A percentile compares a stretch with the other conserved stretches of the same genome.
Evolutionary conservation across 2,888 invertebrate genomes (phyloP).

Genomic region (Agrilus biguttatus): DNA sequence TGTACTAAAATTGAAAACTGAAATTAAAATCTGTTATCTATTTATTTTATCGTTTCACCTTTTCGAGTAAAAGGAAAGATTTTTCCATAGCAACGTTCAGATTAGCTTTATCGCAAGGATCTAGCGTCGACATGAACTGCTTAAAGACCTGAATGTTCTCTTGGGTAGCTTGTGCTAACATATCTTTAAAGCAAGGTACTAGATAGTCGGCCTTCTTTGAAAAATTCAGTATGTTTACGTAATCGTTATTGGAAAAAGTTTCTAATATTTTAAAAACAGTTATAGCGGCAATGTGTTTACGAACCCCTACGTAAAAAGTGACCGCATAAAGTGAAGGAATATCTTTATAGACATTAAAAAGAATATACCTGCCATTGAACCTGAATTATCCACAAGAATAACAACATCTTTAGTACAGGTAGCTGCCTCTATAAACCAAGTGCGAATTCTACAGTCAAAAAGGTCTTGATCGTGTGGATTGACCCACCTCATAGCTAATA

Average conservation of each 20-base stretch:
- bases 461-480: conserved; percentile 45
- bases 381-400: conserved; percentile 87
- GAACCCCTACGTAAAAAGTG: conserved; percentile 20
- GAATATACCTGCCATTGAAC: conserved; percentile 81
- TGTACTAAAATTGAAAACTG: conserved; percentile 18
- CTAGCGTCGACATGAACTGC: conserved; percentile 48
- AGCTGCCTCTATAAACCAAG: conserved; percentile 96
- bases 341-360: conserved; percentile 25
- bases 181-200: conserved; percentile 72
- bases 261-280: conserved; percentile 82
- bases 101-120: conserved; percentile 70
- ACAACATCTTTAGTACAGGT: conserved; percentile 96
- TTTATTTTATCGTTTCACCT: conserved; percentile 35
- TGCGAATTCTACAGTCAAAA: conserved; percentile 83
- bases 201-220: conserved; percentile 56
- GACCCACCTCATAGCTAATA: conserved; percentile 53
- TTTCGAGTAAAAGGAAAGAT: conserved; percentile 69
- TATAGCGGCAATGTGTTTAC: conserved; percentile 60
- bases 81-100: conserved; percentile 65
- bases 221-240: conserved; percentile 80
- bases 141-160: conserved; percentile 69
- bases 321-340: neutral
- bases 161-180: conserved; percentile 75
- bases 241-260: conserved; percentile 96
- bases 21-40: too few relatives aligned